Evolutionary conservation across 2,888 invertebrate species (phyloP), one percentile per base, ranked within the genome.

Genomic region (Trileptium ribeirensis): DNA sequence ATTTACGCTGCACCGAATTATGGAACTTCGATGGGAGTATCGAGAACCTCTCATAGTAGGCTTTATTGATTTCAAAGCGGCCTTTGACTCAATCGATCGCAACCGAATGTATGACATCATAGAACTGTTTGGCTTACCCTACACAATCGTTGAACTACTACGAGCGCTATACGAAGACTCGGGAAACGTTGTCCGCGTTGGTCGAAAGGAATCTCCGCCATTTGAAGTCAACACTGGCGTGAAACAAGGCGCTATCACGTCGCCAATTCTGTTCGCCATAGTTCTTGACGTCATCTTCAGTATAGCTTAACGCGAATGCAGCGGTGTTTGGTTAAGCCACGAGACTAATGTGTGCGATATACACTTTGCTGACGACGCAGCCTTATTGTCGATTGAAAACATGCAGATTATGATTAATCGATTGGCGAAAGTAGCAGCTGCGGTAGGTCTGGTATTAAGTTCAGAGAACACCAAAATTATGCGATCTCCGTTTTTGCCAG

Each of bases 11-110:
- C 70, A 36, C 15, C 70, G 36, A 29, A 3, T 70, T 8, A 3
- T 70, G 8, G 70, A 70, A 70, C 70, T 19, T 19, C 8, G 70
- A 8, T 33, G 36, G 29, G 70, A 70, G 36, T 70, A 19, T n/a
- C 31, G 70, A 8, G 3, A 70, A 36, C 70, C 70, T 33, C 70
- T 70, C 15, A 70, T 70, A 33, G 8, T 29, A 70, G 29, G 15
- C 29, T 70, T 70, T 36, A 36, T 70, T 19, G 70, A 70, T n/a
- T 70, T 70, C 29, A 70, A 70, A 70, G 70, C 70, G 15, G 70
- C 70, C 70, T 70, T 70, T 70, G 70, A 70, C 36, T 70, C 70
- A 29, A 29, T 70, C 36, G 70, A 70, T n/a, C 70, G 70, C 8
- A 70, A 8, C 29, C 8, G 70, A 31, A 70, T 70, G 70, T n/a